Percentiles rank a stretch among this genome's conserved stretches.
Conservation (phyloP, 1,140 invertebrate species). For the Bathynomus jamesi region DNA sequence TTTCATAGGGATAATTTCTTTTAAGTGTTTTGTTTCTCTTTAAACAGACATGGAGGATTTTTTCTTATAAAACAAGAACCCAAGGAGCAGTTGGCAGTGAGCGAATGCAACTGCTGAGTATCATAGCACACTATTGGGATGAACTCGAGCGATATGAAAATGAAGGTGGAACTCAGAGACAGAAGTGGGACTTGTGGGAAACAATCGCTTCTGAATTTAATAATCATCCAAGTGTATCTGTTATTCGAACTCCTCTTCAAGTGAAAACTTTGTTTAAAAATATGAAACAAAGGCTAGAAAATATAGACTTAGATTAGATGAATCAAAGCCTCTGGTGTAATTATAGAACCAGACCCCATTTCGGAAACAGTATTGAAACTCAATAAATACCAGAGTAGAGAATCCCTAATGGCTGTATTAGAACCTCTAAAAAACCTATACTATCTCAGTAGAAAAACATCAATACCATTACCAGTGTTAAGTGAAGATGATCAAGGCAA, state of each 20-base stretch:
- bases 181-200: not conserved
- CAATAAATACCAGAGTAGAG: not conserved
- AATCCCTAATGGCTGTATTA: not conserved
- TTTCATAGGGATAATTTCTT: no score
- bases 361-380: not conserved
- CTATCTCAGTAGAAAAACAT: not conserved
- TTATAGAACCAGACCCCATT: not conserved
- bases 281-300: not conserved
- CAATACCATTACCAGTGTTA: not conserved
- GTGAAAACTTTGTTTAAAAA: not conserved
- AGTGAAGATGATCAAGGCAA: not conserved
- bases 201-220: not conserved
- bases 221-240: not conserved
- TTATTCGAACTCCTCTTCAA: not conserved
- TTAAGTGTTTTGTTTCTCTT: no score
- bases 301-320: not conserved
- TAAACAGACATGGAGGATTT: not conserved
- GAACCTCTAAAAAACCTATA: not conserved
- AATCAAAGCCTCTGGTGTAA: not conserved
- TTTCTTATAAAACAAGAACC: not conserved
- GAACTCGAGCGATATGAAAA: not conserved
- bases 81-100: not conserved
- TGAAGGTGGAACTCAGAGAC: not conserved
- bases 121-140: not conserved
- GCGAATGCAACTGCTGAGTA: not conserved